Evolutionary conservation across 2,888 invertebrate species (phyloP).

Genomic region (Nephrotoma flavescens): DNA sequence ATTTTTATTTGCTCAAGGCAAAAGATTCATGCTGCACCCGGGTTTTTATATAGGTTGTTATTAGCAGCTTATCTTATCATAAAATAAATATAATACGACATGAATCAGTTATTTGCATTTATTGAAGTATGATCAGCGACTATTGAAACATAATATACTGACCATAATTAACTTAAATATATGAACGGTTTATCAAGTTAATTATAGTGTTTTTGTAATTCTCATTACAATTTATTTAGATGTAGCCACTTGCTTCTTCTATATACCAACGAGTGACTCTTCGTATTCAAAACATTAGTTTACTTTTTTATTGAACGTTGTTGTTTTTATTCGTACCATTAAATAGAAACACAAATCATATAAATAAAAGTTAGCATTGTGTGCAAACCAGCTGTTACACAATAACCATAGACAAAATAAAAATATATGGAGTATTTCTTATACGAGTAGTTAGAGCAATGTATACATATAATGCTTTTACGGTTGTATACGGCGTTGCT

Average conservation of each 20-base stretch:
- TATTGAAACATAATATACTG: not conserved
- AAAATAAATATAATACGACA: not conserved
- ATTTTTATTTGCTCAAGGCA: too few relatives aligned
- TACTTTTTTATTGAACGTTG: too few relatives aligned
- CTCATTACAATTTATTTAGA: not conserved
- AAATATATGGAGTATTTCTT: not conserved
- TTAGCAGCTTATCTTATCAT: not conserved
- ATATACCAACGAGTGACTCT: too few relatives aligned
- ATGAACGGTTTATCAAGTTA: not conserved
- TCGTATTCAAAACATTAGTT: too few relatives aligned
- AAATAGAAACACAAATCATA: too few relatives aligned
- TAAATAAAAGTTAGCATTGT: not conserved
- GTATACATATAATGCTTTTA: not conserved
- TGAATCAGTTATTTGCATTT: not conserved
- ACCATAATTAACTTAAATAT: not conserved
- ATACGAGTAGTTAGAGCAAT: not conserved
- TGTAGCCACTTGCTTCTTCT: too few relatives aligned
- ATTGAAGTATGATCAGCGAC: not conserved
- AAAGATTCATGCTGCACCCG: not conserved
- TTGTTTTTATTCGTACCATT: too few relatives aligned
- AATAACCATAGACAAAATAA: not conserved
- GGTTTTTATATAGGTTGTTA: not conserved
- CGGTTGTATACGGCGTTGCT: not conserved
- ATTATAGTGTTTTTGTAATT: not conserved
- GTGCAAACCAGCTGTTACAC: not conserved